Conservation (phyloP, 2,888 invertebrate genomes). For the Pristionchus arcanus region DNA sequence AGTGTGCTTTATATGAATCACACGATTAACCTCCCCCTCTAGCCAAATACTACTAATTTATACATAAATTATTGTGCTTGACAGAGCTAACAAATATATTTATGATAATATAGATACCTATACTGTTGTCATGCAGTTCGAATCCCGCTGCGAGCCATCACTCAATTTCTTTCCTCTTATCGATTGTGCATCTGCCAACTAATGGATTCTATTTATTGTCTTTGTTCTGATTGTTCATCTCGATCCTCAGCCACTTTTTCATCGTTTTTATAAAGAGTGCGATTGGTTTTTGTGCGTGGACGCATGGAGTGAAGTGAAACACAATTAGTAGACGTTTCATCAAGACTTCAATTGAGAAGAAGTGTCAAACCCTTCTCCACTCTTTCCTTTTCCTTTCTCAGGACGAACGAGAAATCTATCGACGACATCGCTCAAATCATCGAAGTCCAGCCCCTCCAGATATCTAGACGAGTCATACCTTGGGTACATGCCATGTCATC, state of each 20-base stretch:
- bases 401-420: slow-evolving; percentile 14
- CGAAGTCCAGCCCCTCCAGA: slow-evolving; percentile 49
- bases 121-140: slow-evolving; percentile 39
- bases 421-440: slow-evolving; percentile 21
- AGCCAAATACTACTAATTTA: slow-evolving; percentile 40
- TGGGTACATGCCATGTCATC: slow-evolving; percentile 40
- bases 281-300: slow-evolving; percentile 30
- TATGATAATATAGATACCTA: background rate
- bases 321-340: background rate
- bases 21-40: background rate
- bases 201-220: background rate
- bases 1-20: slow-evolving; percentile 40
- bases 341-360: background rate
- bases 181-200: slow-evolving; percentile 7
- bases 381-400: background rate
- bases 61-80: slow-evolving; percentile 33
- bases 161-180: slow-evolving; percentile 7
- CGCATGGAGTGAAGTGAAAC: slow-evolving; percentile 36
- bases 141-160: slow-evolving; percentile 7
- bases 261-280: slow-evolving; percentile 42
- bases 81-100: slow-evolving; percentile 18
- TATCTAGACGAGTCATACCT: slow-evolving; percentile 21
- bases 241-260: background rate
- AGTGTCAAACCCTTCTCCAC: background rate
- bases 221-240: background rate